phyloP scores from a whole-genome alignment of 2,113 vertebrate genomes.

The Rhea pennata region DNA sequence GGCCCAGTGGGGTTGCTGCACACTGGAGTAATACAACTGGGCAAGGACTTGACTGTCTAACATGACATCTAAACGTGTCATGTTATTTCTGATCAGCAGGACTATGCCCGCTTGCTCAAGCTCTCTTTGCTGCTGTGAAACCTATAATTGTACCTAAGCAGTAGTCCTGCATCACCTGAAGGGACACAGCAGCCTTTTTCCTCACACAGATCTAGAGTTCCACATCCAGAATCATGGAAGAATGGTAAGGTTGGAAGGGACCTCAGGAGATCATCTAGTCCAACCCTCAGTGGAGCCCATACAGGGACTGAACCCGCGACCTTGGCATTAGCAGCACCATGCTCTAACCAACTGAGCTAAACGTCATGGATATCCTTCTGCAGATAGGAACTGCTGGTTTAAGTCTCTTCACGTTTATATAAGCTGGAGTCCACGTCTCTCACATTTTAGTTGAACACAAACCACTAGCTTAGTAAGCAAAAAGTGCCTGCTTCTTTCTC shows the following conservation, averaged over 20 bases:
- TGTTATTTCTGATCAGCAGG: background rate
- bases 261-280: no score
- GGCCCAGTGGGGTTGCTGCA: background rate
- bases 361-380: background rate
- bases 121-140: accelerated
- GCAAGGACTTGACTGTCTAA: accelerated
- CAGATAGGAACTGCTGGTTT: accelerated
- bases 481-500: background rate
- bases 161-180: accelerated
- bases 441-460: background rate
- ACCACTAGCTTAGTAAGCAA: background rate
- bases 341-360: no score
- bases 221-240: accelerated
- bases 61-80: background rate
- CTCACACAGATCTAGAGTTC: background rate
- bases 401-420: background rate
- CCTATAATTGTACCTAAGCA: background rate
- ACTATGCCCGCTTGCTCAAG: background rate
- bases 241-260: no score
- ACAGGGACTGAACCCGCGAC: no score
- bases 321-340: no score
- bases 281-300: no score
- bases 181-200: background rate
- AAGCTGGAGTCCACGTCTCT: background rate
- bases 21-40: background rate